Evolutionary conservation across 2,113 vertebrate genomes (phyloP), one percentile per base, ranked within the genome.

Genomic region (Taxidea taxus): DNA sequence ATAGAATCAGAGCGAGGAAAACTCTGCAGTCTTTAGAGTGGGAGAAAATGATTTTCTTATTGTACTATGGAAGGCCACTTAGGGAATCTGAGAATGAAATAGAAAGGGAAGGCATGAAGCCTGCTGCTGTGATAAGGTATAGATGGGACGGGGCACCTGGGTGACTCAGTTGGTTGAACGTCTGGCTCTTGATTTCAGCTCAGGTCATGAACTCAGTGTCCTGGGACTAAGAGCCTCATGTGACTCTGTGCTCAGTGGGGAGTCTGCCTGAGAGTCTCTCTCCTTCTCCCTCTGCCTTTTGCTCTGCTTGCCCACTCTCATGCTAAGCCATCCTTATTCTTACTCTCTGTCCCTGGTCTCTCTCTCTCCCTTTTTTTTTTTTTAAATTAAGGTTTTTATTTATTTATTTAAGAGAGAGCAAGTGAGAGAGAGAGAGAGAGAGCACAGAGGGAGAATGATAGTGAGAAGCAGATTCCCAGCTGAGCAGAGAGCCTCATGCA

Each of bases 21-120:
- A 75, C 39, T 60, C 5, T 27, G 25, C 23, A 39, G 44, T 15
- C 44, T 64, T 86, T 23, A 6, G n/a, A 47, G 56, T 42, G 31
- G 49, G 25, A 91, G 56, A 91, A 74, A 75, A 58, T 60, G 29
- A 93, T 62, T 89, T 87, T 42, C 87, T 89, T 68, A 64, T 82
- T 51, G 66, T 37, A 20, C 10, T 54, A 12, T 0, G 51, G 64
- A n/a, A 86, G 95, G 86, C 13, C 31, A 77, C 49, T 91, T 86
- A 56, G 8, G 2, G 25, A 37, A 89, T 70, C 8, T 78, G 18
- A 85, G 77, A 75, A 81, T 23, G 23, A 16, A 89, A 16, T 12
- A 5, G 20, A 8, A 56, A 0, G 7, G 25, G 20, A 20, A 54
- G 44, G 39, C 66, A 29, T 31, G 54, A 51, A 88, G 11, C 37